Evolutionary conservation across 2,113 vertebrate genomes (phyloP).

Genomic region (Gymnobelideus leadbeateri): DNA sequence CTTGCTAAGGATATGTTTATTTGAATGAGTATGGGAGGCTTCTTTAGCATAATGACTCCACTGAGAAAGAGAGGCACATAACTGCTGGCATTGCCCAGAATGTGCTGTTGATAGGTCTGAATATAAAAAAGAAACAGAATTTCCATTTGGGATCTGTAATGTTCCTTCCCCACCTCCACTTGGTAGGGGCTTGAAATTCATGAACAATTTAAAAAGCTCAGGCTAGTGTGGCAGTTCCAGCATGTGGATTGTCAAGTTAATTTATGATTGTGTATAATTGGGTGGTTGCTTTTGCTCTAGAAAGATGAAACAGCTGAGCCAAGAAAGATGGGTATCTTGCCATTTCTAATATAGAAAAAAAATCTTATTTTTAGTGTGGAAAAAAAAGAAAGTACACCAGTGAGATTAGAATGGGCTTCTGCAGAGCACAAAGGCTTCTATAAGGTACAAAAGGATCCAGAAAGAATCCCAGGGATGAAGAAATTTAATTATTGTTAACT

Average conservation of each 20-base stretch:
- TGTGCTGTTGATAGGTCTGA: conserved; percentile 63
- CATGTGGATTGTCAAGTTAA: conserved; percentile 82
- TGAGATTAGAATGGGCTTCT: conserved; percentile 54
- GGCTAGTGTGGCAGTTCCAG: conserved; percentile 57
- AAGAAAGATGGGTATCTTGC: conserved; percentile 76
- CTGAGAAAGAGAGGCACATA: conserved; percentile 39
- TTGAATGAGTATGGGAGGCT: conserved; percentile 43
- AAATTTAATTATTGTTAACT: conserved; percentile 52
- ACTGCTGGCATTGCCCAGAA: conserved; percentile 33
- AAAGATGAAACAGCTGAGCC: conserved; percentile 79
- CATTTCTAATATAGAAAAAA: conserved; percentile 75
- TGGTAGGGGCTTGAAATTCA: conserved; percentile 58
- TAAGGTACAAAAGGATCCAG: conserved; percentile 45
- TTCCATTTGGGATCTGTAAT: conserved; percentile 57
- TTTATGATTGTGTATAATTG: conserved; percentile 81
- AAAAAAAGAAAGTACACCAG: conserved; percentile 16
- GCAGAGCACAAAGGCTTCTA: conserved; percentile 29
- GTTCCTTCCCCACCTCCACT: conserved; percentile 48
- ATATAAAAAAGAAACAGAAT: conserved; percentile 73
- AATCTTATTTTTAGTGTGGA: conserved; percentile 72
- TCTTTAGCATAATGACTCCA: conserved; percentile 79
- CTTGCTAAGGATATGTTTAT: conserved; percentile 61
- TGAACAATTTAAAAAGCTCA: conserved; percentile 77
- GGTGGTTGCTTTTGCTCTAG: conserved; percentile 73
- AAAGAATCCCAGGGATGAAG: conserved; percentile 39